Base-by-base conservation (phyloP, 2,797 vertebrate species). In the Gadopsis bispinosus region DNA sequence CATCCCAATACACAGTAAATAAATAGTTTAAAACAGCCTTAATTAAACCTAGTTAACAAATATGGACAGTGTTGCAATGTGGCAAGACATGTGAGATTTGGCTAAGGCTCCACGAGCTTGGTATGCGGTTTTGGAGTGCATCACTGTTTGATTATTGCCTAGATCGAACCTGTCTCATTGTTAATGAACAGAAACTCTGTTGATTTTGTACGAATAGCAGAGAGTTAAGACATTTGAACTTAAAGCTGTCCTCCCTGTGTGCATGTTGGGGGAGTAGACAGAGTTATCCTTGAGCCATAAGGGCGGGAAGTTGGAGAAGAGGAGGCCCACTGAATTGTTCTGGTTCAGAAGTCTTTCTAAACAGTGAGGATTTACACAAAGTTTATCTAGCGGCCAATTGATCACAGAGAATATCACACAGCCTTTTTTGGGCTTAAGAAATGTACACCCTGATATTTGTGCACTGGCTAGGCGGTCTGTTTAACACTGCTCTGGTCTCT, bases 351-450 rank as follows among this genome's bases (percentile, higher is more conserved):
- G 48, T 87, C 88, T 81, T 80, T 93, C 88, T 94, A 94, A 94
- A 94, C 81, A 85, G 81, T 70, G 71, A 90, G 85, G 92, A 95
- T 89, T 94, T 93, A 93, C 74, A 85, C 80, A 60, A 62, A 35
- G 70, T 93, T 91, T 94, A 94, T 85, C 87, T 84, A 84, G 80
- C 81, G 17, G 87, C 84, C 87, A 83, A 90, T 91, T 92, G 85
- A 92, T 94, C 92, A 86, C 62, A 65, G 65, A 75, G 73, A 86
- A 91, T 87, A 95, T 93, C 83, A 51, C 73, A 89, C 77, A 79
- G 76, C 88, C 90, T 93, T 96, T 94, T 93, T 94, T 90, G 94
- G 91, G 71, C 92, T 92, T 92, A 91, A 83, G 10, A 81, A 92
- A 91, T 87, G 73, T 75, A 90, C 87, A 87, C 72, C 72, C 63